These are phyloP conservation scores for Sitophilus oryzae DNA, from an alignment of 1,140 invertebrate species.

Conservation along the genomic window DNA sequence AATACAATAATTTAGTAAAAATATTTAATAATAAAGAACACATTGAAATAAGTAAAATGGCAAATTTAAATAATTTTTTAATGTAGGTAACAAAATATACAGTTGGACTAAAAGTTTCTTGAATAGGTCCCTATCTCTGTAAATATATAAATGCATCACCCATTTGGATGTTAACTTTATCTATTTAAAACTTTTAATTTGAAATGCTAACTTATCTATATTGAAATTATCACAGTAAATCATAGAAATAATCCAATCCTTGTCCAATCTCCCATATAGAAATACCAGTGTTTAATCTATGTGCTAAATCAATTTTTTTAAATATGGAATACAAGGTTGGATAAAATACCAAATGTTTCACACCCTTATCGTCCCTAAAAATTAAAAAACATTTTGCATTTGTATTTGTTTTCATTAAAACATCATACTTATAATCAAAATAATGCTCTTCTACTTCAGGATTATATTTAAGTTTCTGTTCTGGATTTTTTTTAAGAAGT, in stretches of 20 bases:
- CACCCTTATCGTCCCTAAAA: slow-evolving; percentile 36
- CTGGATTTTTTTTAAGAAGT: slow-evolving; percentile 58
- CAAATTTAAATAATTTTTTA: too few relatives aligned
- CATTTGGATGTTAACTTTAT: too few relatives aligned
- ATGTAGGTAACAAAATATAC: too few relatives aligned
- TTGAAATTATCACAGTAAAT: slow-evolving; percentile 65
- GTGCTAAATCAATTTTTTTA: slow-evolving; percentile 70
- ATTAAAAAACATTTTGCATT: too few relatives aligned
- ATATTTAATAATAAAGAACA: too few relatives aligned
- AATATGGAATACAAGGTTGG: slow-evolving; percentile 83
- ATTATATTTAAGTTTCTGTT: slow-evolving; percentile 69
- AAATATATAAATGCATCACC: too few relatives aligned
- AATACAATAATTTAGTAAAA: too few relatives aligned
- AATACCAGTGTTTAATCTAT: slow-evolving; percentile 73
- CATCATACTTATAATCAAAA: slow-evolving; percentile 47
- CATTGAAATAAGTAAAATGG: too few relatives aligned
- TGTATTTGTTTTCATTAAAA: slow-evolving; percentile 4
- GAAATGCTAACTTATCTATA: too few relatives aligned
- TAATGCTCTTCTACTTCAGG: slow-evolving; percentile 75
- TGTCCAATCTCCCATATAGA: slow-evolving; percentile 95
- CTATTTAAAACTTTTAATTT: too few relatives aligned
- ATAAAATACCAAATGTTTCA: slow-evolving; percentile 73
- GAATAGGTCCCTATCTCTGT: too few relatives aligned
- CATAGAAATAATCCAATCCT: slow-evolving; percentile 92
- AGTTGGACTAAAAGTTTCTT: too few relatives aligned